phyloP scores from a whole-genome alignment of 1,140 invertebrate genomes.

The Papilio xuthus region DNA sequence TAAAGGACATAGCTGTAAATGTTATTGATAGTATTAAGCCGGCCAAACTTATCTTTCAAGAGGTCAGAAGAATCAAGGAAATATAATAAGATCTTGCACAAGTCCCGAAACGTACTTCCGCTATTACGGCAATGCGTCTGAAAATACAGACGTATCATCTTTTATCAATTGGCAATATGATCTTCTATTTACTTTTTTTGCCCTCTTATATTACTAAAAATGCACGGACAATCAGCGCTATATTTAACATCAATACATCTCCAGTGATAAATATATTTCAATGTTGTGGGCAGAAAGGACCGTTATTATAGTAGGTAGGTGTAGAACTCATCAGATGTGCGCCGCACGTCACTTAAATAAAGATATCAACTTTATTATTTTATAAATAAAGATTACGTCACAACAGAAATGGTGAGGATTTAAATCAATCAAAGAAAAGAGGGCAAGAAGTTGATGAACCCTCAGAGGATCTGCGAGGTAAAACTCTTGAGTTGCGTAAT shows the following conservation, averaged over 20 bases:
- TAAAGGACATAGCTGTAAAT: background rate
- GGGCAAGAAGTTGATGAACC: constrained; percentile 36
- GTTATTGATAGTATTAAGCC: background rate
- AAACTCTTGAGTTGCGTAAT: constrained; percentile 56
- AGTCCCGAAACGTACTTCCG: too few relatives aligned
- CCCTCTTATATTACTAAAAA: background rate
- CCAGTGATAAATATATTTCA: background rate
- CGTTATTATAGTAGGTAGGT: constrained; percentile 5
- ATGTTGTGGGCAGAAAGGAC: background rate
- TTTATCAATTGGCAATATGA: background rate
- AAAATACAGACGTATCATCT: background rate
- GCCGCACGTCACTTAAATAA: constrained; percentile 2
- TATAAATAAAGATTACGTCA: constrained; percentile 22
- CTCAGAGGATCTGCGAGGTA: background rate
- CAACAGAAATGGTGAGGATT: background rate
- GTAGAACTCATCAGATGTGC: constrained; percentile 3
- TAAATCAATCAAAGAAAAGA: constrained; percentile 23
- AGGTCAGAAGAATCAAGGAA: too few relatives aligned
- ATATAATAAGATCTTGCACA: too few relatives aligned
- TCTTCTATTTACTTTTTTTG: background rate
- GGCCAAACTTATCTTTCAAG: too few relatives aligned
- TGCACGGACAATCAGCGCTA: background rate
- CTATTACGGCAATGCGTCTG: background rate
- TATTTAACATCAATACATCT: background rate
- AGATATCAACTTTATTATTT: constrained; percentile 16